Base-by-base conservation (phyloP, 2,797 vertebrate species). In the Apogon hyalosoma region DNA sequence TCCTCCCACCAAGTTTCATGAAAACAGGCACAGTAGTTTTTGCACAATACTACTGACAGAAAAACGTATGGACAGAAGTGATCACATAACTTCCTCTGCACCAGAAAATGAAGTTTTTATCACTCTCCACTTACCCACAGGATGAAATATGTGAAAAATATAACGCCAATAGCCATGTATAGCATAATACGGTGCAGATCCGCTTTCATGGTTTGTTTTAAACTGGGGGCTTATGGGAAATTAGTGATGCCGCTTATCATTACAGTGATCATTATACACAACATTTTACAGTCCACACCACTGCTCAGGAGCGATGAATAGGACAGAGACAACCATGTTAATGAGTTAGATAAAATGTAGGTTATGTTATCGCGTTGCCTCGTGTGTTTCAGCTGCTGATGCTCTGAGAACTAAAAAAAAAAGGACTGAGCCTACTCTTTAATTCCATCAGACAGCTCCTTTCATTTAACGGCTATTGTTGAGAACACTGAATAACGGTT, bases 381-480 rank as follows among this genome's bases (percentile, higher is more conserved):
- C 46, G 47, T 76, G 49, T 65, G 51, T 19, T 67, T 77, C 68
- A 60, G 53, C 68, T 66, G 63, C 21, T 6, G 42, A 66, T 50
- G 28, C 50, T 58, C 69, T 63, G 48, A 43, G 66, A 36, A 75
- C 80, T 74, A 71, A 12, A 61, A 59, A 71, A 75, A 79, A 80
- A 67, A 58, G 67, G 54, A 77, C 78, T 48, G 63, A 87, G 79
- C 69, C 76, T 78, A 68, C 82, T 83, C 87, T 89, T 88, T 85
- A 85, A 87, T 84, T 90, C 85, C 87, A 86, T 87, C 79, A 75
- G 80, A 87, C 83, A 83, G 81, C 73, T 91, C 78, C 80, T 87
- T 89, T 92, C 82, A 89, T 92, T 92, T 83, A 90, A 74, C 73
- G 49, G 82, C 90, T 85, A 88, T 87, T 87, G 91, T 92, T 74